These are phyloP conservation scores for Halcyon chelicuti DNA, from an alignment of 2,797 vertebrate genomes.

Conservation along the genomic window DNA sequence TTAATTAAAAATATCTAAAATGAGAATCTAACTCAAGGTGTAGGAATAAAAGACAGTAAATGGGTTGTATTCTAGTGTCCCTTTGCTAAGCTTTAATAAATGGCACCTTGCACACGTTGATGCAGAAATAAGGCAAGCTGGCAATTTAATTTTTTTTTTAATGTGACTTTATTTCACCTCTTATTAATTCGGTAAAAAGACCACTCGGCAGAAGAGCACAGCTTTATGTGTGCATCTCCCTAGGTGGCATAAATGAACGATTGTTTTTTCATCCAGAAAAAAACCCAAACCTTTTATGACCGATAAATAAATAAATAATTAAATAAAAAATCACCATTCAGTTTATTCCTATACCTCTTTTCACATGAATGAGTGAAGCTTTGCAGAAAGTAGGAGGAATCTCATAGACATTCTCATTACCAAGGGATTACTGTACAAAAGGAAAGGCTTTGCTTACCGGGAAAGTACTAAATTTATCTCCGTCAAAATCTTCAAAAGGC, in stretches of 20 bases:
- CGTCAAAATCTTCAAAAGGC: constrained; percentile 78
- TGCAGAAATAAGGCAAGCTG: constrained; percentile 33
- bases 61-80: neutral
- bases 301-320: neutral
- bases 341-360: neutral
- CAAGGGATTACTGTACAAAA: constrained; percentile 1
- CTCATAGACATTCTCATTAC: neutral
- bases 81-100: constrained; percentile 14
- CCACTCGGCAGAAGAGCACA: constrained; percentile 21
- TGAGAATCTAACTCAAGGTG: constrained; percentile 36
- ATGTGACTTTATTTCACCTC: constrained; percentile 19
- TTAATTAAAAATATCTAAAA: constrained; percentile 54
- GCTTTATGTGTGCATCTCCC: neutral
- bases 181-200: constrained; percentile 55
- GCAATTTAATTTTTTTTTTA: neutral
- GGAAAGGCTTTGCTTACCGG: constrained; percentile 77
- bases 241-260: constrained; percentile 3
- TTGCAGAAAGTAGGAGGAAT: constrained; percentile 5
- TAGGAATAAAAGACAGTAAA: constrained; percentile 12
- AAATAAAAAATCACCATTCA: neutral
- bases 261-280: constrained; percentile 3
- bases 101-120: neutral
- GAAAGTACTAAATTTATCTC: constrained; percentile 80
- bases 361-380: constrained; percentile 29
- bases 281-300: neutral